Conservation (phyloP, 2,888 invertebrate species). For the Leistus spinibarbis region DNA sequence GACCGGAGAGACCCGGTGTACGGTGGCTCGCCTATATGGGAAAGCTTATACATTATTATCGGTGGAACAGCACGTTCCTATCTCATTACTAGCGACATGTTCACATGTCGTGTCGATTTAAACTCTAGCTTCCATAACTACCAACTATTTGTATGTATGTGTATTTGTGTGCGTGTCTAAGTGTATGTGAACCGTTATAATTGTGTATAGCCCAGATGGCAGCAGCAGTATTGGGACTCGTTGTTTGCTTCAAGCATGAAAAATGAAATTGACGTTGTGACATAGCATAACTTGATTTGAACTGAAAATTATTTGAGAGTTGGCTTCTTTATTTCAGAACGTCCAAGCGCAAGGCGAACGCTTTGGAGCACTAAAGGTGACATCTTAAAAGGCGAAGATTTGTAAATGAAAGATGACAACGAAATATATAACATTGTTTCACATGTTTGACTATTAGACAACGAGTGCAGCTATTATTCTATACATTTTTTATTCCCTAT, state of each 20-base stretch:
- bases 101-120: slow-evolving; percentile 36
- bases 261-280: neutral
- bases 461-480: no score
- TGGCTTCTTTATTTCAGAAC: no score
- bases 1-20: no score
- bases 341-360: no score
- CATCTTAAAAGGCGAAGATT: no score
- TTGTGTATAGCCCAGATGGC: neutral
- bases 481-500: no score
- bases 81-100: slow-evolving; percentile 32
- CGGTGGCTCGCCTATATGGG: neutral
- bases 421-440: no score
- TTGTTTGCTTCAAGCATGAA: slow-evolving; percentile 8
- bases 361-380: no score
- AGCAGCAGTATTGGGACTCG: neutral
- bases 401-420: no score
- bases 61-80: slow-evolving; percentile 17
- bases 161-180: no score
- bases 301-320: neutral
- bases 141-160: neutral
- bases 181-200: neutral
- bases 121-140: slow-evolving; percentile 1
- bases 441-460: no score
- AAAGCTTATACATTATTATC: slow-evolving; percentile 1
- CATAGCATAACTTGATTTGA: neutral